Percentiles rank a stretch among this genome's conserved stretches.
Conservation (phyloP, 1,140 invertebrate genomes). For the Aphelenchoides fujianensis region DNA sequence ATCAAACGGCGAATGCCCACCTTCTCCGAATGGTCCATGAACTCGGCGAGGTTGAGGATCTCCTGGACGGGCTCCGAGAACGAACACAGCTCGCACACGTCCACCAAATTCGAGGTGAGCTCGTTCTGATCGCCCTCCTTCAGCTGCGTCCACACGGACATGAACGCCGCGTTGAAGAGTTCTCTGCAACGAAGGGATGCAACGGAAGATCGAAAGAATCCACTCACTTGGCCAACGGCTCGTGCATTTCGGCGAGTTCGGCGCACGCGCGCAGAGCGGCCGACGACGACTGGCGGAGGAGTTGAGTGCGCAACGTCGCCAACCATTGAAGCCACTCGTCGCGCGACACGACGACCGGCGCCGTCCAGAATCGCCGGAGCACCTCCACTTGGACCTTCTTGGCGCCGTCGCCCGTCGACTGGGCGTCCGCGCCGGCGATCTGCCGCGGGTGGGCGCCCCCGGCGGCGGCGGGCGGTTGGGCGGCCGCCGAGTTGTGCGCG, state of each 20-base stretch:
- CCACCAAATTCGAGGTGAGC: slow-evolving; percentile 79
- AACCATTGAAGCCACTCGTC: slow-evolving; percentile 99
- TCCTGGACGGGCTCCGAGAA: slow-evolving; percentile 95
- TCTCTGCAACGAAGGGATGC: slow-evolving; percentile 69
- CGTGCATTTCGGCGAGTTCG: slow-evolving; percentile 86
- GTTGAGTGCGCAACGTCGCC: slow-evolving; percentile 77
- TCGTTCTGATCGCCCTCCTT: slow-evolving; percentile 77
- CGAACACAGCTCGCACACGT: slow-evolving; percentile 85
- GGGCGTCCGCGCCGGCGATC: not conserved
- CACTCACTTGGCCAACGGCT: slow-evolving; percentile 74
- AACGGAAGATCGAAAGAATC: no score
- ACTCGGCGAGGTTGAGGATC: slow-evolving; percentile 93
- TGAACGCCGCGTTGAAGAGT: slow-evolving; percentile 96
- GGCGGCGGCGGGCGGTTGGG: not conserved
- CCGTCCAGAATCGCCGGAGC: slow-evolving; percentile 39
- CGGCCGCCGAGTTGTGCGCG: not conserved
- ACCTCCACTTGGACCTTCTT: slow-evolving; percentile 42
- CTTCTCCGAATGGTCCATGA: slow-evolving; percentile 98
- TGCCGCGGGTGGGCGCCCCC: not conserved
- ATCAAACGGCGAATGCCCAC: slow-evolving; percentile 56
- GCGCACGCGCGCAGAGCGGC: slow-evolving; percentile 84
- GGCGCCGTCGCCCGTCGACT: not conserved
- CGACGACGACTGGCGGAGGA: slow-evolving; percentile 91
- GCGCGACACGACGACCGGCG: slow-evolving; percentile 63
- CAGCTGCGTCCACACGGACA: slow-evolving; percentile 96